phyloP scores from a whole-genome alignment of 2,888 invertebrate species.

The Hypercompe scribonia region DNA sequence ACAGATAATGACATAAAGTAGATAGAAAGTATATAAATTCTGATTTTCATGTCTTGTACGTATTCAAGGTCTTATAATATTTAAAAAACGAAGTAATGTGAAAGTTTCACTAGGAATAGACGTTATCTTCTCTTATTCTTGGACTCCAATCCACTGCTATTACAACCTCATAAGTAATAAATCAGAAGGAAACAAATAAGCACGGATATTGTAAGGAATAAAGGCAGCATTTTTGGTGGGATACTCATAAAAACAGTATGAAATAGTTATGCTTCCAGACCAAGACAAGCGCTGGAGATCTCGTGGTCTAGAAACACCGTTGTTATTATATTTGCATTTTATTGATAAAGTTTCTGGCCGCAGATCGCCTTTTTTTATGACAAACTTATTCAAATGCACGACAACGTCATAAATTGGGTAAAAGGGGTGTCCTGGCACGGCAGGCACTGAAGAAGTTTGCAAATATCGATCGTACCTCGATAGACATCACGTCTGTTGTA shows the following conservation, averaged over 20 bases:
- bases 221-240: background rate
- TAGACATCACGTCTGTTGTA: conserved; percentile 49
- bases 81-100: too few relatives aligned
- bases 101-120: background rate
- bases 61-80: too few relatives aligned
- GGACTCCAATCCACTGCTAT: background rate
- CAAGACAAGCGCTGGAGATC: conserved; percentile 9
- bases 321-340: conserved; percentile 84
- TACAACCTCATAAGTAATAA: background rate
- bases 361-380: conserved; percentile 84
- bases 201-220: background rate
- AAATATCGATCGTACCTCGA: conserved; percentile 47
- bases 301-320: conserved; percentile 66
- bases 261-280: conserved; percentile 26
- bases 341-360: conserved; percentile 82
- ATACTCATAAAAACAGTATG: background rate
- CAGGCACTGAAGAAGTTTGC: conserved; percentile 69
- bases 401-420: conserved; percentile 79
- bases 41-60: too few relatives aligned
- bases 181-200: background rate
- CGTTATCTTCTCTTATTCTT: background rate
- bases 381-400: conserved; percentile 85
- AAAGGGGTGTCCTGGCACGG: conserved; percentile 78
- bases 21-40: background rate
- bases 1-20: background rate